Conservation (phyloP, 2,113 vertebrate species). For the Myrmecobius fasciatus region DNA sequence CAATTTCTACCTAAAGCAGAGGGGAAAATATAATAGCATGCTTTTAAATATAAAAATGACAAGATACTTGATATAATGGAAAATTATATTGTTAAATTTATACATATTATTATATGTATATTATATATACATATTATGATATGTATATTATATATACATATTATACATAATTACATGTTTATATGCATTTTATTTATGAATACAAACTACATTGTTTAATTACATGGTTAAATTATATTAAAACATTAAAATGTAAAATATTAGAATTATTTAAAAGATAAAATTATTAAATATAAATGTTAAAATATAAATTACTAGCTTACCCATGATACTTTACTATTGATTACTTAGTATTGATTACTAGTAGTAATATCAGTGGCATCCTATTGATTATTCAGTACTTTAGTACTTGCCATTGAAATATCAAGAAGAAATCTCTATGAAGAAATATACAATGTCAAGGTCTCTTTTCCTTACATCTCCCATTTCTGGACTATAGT, state of each 20-base stretch:
- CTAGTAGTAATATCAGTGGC: neutral
- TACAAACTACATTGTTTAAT: too few species aligned
- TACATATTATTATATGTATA: too few species aligned
- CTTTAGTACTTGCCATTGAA: neutral
- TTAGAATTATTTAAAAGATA: too few species aligned
- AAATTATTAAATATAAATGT: too few species aligned
- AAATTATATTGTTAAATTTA: too few species aligned
- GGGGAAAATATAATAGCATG: neutral
- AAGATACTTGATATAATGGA: too few species aligned
- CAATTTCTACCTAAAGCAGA: neutral
- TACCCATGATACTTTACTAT: neutral
- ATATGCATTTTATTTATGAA: too few species aligned
- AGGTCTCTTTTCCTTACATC: neutral
- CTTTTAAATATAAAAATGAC: neutral
- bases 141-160: too few species aligned
- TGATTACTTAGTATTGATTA: neutral
- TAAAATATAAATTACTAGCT: neutral
- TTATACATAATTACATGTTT: too few species aligned
- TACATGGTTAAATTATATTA: too few species aligned
- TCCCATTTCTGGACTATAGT: neutral
- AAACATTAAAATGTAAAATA: too few species aligned
- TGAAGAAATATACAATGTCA: neutral
- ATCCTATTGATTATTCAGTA: neutral
- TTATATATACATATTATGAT: too few species aligned
- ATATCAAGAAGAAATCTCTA: neutral